phyloP scores from a whole-genome alignment of 2,797 vertebrate species.

The Arnoldichthys spilopterus region DNA sequence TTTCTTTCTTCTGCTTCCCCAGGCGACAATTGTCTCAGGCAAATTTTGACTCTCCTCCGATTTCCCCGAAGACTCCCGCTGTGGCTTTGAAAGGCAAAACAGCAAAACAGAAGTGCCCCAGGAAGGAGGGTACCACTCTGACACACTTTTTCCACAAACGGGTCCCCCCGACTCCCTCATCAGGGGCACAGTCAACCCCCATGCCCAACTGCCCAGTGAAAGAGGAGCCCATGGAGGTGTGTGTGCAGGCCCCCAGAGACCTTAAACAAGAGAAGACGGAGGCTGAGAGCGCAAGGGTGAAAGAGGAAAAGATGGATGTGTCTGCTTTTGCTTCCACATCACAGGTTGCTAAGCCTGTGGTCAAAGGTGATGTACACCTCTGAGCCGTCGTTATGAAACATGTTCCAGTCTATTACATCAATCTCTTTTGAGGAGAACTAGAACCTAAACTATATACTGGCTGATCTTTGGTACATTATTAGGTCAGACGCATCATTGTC shows the following conservation, averaged over 20 bases:
- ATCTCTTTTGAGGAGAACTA: not conserved
- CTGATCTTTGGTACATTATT: no score
- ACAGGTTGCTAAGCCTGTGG: constrained; percentile 65
- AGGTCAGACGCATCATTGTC: no score
- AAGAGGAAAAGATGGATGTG: constrained; percentile 45
- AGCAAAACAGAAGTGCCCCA: constrained; percentile 57
- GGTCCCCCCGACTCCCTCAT: constrained; percentile 40
- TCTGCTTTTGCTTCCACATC: constrained; percentile 78
- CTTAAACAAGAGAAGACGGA: constrained; percentile 60
- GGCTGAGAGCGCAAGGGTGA: constrained; percentile 5
- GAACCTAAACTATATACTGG: not conserved
- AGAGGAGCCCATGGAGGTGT: constrained; percentile 64
- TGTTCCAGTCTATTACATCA: not conserved
- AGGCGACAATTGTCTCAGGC: constrained; percentile 82
- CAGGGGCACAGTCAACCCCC: not conserved
- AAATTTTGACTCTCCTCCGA: constrained; percentile 78
- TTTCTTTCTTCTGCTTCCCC: constrained; percentile 37
- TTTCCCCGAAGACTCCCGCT: constrained; percentile 72
- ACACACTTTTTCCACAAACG: constrained; percentile 78
- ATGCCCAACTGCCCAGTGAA: constrained; percentile 59
- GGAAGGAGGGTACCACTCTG: constrained; percentile 61
- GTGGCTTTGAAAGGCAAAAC: constrained; percentile 65
- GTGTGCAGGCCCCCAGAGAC: constrained; percentile 17
- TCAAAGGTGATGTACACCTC: constrained; percentile 80
- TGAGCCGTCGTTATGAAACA: not conserved